Base-by-base conservation (phyloP, 2,797 vertebrate species). In the Clarias platycephalus region DNA sequence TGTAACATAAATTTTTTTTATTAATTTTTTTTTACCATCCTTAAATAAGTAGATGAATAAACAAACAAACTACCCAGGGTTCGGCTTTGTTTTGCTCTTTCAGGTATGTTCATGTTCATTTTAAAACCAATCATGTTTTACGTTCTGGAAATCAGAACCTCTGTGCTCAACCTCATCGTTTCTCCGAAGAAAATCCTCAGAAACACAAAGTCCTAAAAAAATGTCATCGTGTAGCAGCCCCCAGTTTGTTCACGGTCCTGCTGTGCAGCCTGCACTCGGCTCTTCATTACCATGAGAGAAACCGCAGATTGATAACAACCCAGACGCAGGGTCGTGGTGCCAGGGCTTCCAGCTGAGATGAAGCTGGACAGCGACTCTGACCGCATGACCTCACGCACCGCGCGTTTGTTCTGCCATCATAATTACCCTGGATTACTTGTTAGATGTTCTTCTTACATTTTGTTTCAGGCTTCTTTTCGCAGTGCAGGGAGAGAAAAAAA, bases 281-380 rank as follows among this genome's bases (percentile, higher is more conserved):
- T 40, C 75, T 77, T 77, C 55, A 24, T 77, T 77, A 77, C 72
- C 4, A 12, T 28, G 0, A 53, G 10, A 20, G 34, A 24, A 77
- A 34, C 0, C 58, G 7, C 74, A 58, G 28, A 3, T 3, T 15
- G 22, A 24, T 37, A n/a, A 62, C 37, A 62, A 60, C 20, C 22
- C 31, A 77, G 55, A 24, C 31, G 20, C 31, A 3, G 57, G 75
- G 75, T 77, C 31, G 6, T 16, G 31, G 55, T 16, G 31, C 55
- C 28, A 22, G 20, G 75, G 55, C 75, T 37, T 60, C 75, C 75
- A 77, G 75, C 55, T 60, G 75, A 60, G 75, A 60, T 5, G 55
- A 37, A 77, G 75, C 5, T 20, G 18, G 74, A 76, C 31, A 12
- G 75, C 55, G 55, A 37, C 20, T 60, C 57, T 37, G 55, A 60